A percentile compares a stretch with the other conserved stretches of the same genome.
phyloP scores from a whole-genome alignment of 2,888 invertebrate genomes.

The Drepanosiphum platanoidis region DNA sequence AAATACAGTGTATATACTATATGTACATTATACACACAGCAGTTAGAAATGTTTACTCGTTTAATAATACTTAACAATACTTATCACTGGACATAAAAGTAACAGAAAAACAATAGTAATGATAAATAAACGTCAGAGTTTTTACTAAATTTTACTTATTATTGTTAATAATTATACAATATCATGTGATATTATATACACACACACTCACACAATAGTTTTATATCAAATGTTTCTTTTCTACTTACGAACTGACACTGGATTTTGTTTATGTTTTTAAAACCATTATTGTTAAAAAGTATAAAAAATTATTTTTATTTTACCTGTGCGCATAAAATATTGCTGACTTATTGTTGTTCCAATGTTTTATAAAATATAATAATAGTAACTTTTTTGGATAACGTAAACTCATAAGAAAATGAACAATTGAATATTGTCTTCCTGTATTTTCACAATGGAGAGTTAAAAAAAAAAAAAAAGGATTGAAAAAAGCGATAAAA shows the following conservation, averaged over 20 bases:
- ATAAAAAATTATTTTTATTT: background rate
- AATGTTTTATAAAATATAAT: background rate
- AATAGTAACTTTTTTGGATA: background rate
- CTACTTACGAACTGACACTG: background rate
- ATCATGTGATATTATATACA: no score
- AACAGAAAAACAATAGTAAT: background rate
- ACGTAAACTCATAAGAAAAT: constrained; percentile 24
- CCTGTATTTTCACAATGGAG: constrained; percentile 2
- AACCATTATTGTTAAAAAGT: background rate
- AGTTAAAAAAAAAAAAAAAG: background rate
- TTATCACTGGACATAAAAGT: background rate
- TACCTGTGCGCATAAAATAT: background rate
- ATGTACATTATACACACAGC: no score
- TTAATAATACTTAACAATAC: no score
- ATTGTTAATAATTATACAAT: background rate
- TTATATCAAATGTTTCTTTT: background rate
- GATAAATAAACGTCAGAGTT: background rate
- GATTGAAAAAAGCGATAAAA: background rate
- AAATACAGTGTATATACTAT: no score
- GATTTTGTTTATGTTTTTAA: background rate
- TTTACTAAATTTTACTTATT: background rate
- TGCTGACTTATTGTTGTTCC: background rate
- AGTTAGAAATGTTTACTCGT: no score
- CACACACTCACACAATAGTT: background rate
- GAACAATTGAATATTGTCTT: constrained; percentile 31